Conservation (phyloP, 2,797 vertebrate genomes). For the Pantherophis alleghaniensis region DNA sequence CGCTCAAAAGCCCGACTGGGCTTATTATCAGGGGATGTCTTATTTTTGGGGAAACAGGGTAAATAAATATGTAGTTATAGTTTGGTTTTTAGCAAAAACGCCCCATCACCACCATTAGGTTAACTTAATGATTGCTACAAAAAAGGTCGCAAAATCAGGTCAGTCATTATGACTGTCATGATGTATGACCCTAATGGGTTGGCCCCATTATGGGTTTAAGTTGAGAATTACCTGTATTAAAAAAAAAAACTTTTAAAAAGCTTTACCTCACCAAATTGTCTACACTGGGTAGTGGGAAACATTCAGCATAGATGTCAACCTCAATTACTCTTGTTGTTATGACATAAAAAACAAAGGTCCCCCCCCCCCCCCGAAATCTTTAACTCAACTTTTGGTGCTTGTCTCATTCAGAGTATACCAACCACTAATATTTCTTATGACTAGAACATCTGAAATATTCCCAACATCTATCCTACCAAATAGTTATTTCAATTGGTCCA, state of each 20-base stretch:
- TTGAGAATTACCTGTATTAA: background rate
- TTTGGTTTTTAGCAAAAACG: background rate
- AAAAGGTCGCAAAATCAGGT: background rate
- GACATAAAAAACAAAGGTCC: background rate
- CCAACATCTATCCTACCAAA: background rate
- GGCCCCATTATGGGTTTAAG: background rate
- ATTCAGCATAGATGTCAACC: background rate
- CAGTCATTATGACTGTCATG: no score
- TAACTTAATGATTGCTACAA: background rate
- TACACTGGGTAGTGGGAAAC: background rate
- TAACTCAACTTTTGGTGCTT: background rate
- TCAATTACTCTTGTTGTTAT: background rate
- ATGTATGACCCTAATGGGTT: background rate
- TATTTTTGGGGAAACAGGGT: no score
- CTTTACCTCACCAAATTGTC: background rate
- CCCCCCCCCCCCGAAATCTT: background rate
- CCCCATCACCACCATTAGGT: background rate
- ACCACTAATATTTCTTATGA: background rate
- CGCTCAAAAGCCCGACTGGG: no score
- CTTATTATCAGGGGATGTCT: no score
- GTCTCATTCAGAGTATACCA: background rate
- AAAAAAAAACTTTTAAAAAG: background rate
- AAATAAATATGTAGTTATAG: no score
- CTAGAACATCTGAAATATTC: background rate
- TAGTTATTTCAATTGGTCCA: background rate